Evolutionary conservation across 2,888 invertebrate species (phyloP), one percentile per base, ranked within the genome.

Genomic region (Drosophila meridionalis): DNA sequence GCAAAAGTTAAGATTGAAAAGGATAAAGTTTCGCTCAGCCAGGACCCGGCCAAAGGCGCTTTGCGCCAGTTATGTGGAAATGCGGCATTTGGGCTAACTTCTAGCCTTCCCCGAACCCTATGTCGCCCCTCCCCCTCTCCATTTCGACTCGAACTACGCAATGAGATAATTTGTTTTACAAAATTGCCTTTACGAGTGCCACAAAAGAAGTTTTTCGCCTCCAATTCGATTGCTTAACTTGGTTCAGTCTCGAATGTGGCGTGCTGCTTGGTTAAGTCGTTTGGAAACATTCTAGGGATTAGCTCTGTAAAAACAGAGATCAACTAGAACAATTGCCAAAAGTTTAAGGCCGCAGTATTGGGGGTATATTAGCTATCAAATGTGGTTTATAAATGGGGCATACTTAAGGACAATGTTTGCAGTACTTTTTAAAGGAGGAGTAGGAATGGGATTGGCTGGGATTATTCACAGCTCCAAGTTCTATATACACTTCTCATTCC

Each of bases 1-100:
- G 65, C 78, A 57, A 70, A 82, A 79, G 66, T 81, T 80, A 57
- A 69, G 57, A 69, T 67, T 66, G 61, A 63, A 76, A 76, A 71
- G 73, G 69, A 78, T 73, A 76, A 81, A 79, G 61, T 80, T 80
- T 67, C 60, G 2, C 14, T 32, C 59, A 32, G 52, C 53, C 56
- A 40, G 42, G 42, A 56, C 56, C 32, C 12, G 32, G 56, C 56
- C 78, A 65, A 52, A 74, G 55, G 63, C 78, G 43, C 47, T 62
- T 60, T 62, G n/a, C 12, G 30, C 30, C 50, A 67, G 62, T 76
- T 78, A 66, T 73, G 70, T 67, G 42, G 28, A 58, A 73, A 50
- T 69, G 52, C 55, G 57, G 64, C 78, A 60, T 58, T 47, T 56
- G n/a, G 43, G 30, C 36, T 52, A 42, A 12, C 52, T 52, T 47